Conservation (phyloP, 2,888 invertebrate species). For the Xestia xanthographa region DNA sequence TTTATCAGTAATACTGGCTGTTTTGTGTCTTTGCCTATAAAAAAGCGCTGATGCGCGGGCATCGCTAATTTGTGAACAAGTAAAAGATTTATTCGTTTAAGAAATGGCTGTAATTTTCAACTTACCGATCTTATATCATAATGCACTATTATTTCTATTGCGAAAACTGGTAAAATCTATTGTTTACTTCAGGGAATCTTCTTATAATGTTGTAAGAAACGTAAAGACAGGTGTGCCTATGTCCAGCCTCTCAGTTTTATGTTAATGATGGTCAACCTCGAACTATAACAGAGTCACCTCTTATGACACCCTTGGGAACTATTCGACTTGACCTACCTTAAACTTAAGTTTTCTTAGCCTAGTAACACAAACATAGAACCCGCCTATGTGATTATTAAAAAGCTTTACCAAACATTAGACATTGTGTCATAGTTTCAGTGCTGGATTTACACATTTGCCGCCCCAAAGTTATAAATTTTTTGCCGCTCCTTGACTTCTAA, state of each 20-base stretch:
- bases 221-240: background rate
- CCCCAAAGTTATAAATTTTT: too few species aligned
- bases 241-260: background rate
- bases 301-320: constrained; percentile 1
- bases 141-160: too few species aligned
- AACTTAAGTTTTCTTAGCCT: constrained; percentile 14
- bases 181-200: constrained; percentile 18
- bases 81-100: too few species aligned
- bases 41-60: too few species aligned
- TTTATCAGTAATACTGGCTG: too few species aligned
- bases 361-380: background rate
- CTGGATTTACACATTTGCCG: too few species aligned
- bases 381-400: background rate
- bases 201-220: background rate
- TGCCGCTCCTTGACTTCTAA: too few species aligned
- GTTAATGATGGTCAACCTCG: constrained; percentile 1
- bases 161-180: background rate
- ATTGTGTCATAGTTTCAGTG: background rate
- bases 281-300: constrained; percentile 1
- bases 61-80: too few species aligned
- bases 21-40: too few species aligned
- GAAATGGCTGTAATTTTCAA: too few species aligned
- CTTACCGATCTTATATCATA: too few species aligned
- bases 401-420: constrained; percentile 1
- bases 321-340: constrained; percentile 21